These are phyloP conservation scores for Spialia ferax DNA, from an alignment of 2,888 invertebrate species.

Conservation along the genomic window DNA sequence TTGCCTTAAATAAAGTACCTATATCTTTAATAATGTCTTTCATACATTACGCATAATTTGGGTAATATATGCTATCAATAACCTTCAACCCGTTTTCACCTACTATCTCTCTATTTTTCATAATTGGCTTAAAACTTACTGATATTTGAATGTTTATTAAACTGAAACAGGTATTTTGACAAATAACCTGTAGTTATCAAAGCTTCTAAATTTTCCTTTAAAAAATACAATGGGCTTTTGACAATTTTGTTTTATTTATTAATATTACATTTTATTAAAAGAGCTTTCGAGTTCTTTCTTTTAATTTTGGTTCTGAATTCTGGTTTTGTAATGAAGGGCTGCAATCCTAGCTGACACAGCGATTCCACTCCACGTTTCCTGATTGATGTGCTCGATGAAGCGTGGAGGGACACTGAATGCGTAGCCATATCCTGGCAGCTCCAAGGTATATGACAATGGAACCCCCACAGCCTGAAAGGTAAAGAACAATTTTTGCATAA, in stretches of 20 bases:
- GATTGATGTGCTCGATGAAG: slow-evolving; percentile 62
- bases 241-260: no score
- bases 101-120: no score
- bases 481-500: not conserved
- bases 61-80: no score
- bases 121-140: no score
- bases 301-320: slow-evolving; percentile 40
- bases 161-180: no score
- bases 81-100: no score
- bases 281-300: not conserved
- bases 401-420: slow-evolving; percentile 59
- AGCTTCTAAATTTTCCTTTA: no score
- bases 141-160: no score
- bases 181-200: no score
- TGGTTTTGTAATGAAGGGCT: slow-evolving; percentile 51
- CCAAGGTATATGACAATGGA: slow-evolving; percentile 66
- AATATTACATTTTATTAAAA: not conserved
- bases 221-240: no score
- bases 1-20: not conserved
- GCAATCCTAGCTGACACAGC: slow-evolving; percentile 61
- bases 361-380: slow-evolving; percentile 68
- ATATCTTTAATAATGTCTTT: no score
- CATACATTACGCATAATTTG: no score
- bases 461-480: slow-evolving; percentile 56
- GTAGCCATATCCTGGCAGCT: slow-evolving; percentile 61